Percentiles rank a stretch among this genome's conserved stretches.
Evolutionary conservation across 2,888 invertebrate genomes (phyloP).

Genomic region (Caenorhabditis wallacei): DNA sequence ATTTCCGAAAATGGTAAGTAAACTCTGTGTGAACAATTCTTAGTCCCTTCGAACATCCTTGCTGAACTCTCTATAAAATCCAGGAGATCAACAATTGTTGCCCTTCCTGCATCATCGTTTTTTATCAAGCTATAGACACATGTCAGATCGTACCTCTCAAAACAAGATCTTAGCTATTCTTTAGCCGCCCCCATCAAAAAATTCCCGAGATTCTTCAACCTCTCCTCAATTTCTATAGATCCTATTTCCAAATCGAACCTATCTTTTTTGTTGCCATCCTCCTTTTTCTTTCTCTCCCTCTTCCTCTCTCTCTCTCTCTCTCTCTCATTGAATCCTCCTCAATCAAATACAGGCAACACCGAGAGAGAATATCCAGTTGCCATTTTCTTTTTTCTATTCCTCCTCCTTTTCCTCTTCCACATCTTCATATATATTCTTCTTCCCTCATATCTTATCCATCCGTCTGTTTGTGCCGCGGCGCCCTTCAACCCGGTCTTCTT

Average conservation of each 20-base stretch:
- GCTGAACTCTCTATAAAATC: no score
- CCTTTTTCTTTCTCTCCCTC: not conserved
- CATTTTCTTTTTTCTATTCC: slow-evolving; percentile 23
- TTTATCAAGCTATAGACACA: not conserved
- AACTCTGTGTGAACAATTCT: no score
- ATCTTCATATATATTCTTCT: slow-evolving; percentile 2
- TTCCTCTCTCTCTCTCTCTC: no score
- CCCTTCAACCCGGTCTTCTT: slow-evolving; percentile 54
- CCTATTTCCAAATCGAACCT: slow-evolving; percentile 16
- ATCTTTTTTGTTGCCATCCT: slow-evolving; percentile 45
- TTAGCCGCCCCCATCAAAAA: not conserved
- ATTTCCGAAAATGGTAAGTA: no score
- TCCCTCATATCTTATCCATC: not conserved
- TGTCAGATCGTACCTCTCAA: not conserved
- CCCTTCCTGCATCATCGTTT: not conserved
- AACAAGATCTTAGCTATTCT: slow-evolving; percentile 18
- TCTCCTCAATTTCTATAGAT: slow-evolving; percentile 10
- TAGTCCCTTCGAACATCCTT: no score
- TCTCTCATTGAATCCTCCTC: slow-evolving; percentile 34
- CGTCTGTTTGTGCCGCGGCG: slow-evolving; percentile 29
- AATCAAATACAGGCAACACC: slow-evolving; percentile 9
- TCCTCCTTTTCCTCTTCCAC: not conserved
- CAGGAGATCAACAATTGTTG: no score
- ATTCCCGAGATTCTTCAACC: slow-evolving; percentile 45
- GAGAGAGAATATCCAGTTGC: slow-evolving; percentile 30